Base-by-base conservation (phyloP, 2,797 vertebrate genomes). In the Phyllotis vaccarum region DNA sequence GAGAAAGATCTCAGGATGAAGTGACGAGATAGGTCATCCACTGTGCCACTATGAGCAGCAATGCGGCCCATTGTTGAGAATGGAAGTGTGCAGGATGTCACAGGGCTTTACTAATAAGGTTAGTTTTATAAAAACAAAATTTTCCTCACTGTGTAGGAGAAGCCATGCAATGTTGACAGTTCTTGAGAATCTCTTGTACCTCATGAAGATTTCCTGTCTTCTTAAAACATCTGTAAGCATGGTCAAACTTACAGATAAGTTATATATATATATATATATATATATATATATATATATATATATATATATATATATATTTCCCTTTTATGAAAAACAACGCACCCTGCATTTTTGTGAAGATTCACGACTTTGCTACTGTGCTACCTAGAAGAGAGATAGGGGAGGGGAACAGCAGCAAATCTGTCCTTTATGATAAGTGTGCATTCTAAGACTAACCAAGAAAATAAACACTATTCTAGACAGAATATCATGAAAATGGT, bases 401-500 rank as follows among this genome's bases (percentile, higher is more conserved):
- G 40, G 54, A 11, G 11, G 83, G 79, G 54, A 27, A 54, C 56
- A 66, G 82, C 54, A 68, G 82, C 43, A 49, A 92, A 91, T 74
- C 75, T 95, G 22, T 40, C 34, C 60, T 94, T 87, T 5, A 29
- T 95, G 83, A 89, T 85, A 93, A 92, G 80, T 62, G 1, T 93
- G 52, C 72, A 49, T 91, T 93, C 92, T 92, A 86, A 97, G 43
- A 95, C 83, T 52, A 93, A 80, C 16, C 62, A 80, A 93, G 58
- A 95, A 95, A 83, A 93, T 70, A 90, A 95, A 43, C 95, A 87
- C 91, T 49, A 74, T 62, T 91, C 64, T 54, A 97, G 49, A 94
- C 3, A 82, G 19, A 95, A 90, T 46, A 60, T n/a, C 85, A 37
- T 83, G n/a, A 66, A 90, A 94, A 86, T 7, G 46, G 3, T 66